Base-by-base conservation (phyloP, 2,888 invertebrate genomes). In the Hirtodrosophila alboralis region DNA sequence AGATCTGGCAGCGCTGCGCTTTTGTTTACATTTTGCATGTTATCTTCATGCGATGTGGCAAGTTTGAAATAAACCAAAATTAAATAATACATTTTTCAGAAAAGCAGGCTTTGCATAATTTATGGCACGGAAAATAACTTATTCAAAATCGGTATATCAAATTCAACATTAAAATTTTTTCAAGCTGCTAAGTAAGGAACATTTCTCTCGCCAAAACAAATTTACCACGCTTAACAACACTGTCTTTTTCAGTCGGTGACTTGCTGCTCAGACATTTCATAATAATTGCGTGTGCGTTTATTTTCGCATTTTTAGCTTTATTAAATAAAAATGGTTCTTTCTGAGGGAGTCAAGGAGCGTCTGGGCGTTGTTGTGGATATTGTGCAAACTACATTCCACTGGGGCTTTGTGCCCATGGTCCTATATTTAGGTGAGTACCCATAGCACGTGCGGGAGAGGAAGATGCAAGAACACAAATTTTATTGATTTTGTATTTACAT, bases 401-500 rank as follows among this genome's bases (percentile, higher is more conserved):
- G 93, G 92, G 94, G 94, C 34, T 95, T 94, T 69, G 93, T 95
- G 58, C 95, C 95, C 0, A 91, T 93, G 30, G 93, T 95, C 18
- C 86, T 95, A 10, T 95, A 93, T 89, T 89, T 95, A 89, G 95
- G 95, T 93, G 91, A 91, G 90, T 34, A 4, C 1, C 1, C 1
- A 2, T 7, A 14, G 23, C 71, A 48, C 83, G 79, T 81, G 84
- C 37, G 36, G 33, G 1, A 26, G n/a, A 58, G 54, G 53, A 58
- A 49, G 60, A 13, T 56, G 41, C 30, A 37, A 1, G 1, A 7
- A 13, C 13, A 6, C 5, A 26, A 23, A 10, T 10, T 43, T 9
- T 6, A 62, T 68, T 56, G 27, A 52, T 48, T 41, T 40, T 38
- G n/a, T 49, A 26, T 21, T 43, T 5, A 31, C 16, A 14, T 47